Percentiles rank a stretch among this genome's conserved stretches.
Evolutionary conservation across 2,113 vertebrate species (phyloP).

Genomic region (Ameiurus melas): DNA sequence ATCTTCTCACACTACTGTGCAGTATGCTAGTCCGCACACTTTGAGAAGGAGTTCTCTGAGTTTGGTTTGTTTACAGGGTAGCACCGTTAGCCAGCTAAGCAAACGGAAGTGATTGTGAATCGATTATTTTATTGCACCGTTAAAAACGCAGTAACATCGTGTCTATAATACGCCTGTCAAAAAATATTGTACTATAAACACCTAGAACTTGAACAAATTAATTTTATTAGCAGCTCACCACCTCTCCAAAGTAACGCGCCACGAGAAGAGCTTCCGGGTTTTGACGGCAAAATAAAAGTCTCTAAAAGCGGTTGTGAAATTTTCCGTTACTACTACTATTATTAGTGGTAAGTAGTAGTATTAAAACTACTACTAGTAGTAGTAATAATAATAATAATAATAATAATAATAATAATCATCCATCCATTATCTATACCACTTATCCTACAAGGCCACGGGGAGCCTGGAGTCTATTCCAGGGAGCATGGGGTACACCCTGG

Average conservation of each 20-base stretch:
- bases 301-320: not conserved
- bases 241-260: constrained; percentile 4
- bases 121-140: not conserved
- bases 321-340: not conserved
- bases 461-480: no score
- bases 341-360: no score
- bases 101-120: not conserved
- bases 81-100: not conserved
- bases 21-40: not conserved
- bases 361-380: no score
- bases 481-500: no score
- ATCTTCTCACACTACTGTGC: rapidly evolving
- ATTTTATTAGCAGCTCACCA: not conserved
- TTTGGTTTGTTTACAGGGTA: not conserved
- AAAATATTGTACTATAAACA: not conserved
- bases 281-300: constrained; percentile 29
- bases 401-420: no score
- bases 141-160: not conserved
- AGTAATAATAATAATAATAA: no score
- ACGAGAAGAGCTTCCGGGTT: not conserved
- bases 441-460: no score
- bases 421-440: no score
- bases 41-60: no score
- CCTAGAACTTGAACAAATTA: not conserved
- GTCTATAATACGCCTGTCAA: not conserved